Evolutionary conservation across 2,888 invertebrate genomes (phyloP).

Genomic region (Macrophya alboannulata): DNA sequence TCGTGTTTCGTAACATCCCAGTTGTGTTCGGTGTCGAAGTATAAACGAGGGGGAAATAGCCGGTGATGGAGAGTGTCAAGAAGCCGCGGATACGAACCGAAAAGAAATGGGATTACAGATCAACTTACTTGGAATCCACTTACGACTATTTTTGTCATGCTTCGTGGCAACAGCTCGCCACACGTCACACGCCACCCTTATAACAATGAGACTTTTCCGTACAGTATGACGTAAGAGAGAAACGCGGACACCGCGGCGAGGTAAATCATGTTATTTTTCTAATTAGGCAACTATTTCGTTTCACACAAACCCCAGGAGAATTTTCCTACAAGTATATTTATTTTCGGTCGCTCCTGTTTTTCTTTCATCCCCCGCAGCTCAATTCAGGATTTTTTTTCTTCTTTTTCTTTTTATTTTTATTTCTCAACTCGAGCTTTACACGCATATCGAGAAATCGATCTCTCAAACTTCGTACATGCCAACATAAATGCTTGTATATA

Average conservation of each 20-base stretch:
- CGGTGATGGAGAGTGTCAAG: background rate
- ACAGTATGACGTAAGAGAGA: background rate
- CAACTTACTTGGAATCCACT: slow-evolving; percentile 22
- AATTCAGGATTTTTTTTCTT: background rate
- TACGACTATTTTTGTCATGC: slow-evolving; percentile 25
- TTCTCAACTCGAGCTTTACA: too few relatives aligned
- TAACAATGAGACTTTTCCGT: background rate
- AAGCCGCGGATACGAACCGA: slow-evolving; percentile 31
- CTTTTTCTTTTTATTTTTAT: background rate
- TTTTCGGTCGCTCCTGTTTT: background rate
- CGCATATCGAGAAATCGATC: too few relatives aligned
- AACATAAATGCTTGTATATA: too few relatives aligned
- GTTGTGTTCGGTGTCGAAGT: background rate
- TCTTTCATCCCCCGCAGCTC: background rate
- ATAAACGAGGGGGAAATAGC: slow-evolving; percentile 11
- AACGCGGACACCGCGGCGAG: background rate
- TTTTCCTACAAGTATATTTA: background rate
- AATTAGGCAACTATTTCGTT: slow-evolving; percentile 1
- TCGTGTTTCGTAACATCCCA: background rate
- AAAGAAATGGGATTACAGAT: slow-evolving; percentile 40
- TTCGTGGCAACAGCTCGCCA: background rate
- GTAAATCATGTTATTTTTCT: background rate
- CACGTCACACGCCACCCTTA: background rate
- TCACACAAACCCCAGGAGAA: background rate
- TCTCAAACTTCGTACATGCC: too few relatives aligned